These are phyloP conservation scores for Pantherophis guttatus DNA, from an alignment of 2,113 vertebrate species.

Conservation along the genomic window DNA sequence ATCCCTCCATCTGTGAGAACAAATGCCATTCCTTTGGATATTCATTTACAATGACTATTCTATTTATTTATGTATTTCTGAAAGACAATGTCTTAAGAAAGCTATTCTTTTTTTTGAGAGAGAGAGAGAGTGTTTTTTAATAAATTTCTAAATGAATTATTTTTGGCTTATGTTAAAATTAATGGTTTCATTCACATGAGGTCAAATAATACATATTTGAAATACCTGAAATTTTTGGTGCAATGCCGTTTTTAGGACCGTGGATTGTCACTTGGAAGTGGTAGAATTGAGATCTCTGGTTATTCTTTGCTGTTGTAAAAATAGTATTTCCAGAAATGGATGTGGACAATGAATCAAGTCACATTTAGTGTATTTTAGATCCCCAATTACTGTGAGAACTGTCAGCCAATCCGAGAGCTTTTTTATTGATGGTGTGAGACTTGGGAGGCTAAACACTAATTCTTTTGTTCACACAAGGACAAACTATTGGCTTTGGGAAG, in stretches of 20 bases:
- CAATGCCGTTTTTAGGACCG: neutral
- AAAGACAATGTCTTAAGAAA: conserved; percentile 17
- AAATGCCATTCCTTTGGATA: neutral
- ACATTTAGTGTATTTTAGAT: neutral
- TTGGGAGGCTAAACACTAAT: neutral
- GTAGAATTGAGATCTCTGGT: neutral
- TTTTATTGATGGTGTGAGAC: neutral
- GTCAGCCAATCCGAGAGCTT: neutral
- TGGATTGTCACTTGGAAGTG: neutral
- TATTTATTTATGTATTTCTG: conserved; percentile 10
- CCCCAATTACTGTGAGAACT: neutral
- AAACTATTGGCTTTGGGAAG: neutral
- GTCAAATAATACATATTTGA: neutral
- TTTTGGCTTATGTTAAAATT: neutral
- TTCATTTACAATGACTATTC: neutral
- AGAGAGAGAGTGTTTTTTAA: neutral
- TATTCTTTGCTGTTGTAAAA: neutral
- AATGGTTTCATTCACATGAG: neutral
- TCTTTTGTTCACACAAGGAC: neutral
- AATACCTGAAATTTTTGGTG: neutral
- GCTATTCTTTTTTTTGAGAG: neutral
- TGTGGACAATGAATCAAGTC: neutral
- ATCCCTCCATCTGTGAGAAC: neutral
- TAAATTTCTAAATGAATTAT: neutral
- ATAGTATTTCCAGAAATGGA: neutral